phyloP scores from a whole-genome alignment of 2,888 invertebrate species.

The Macaria notata region DNA sequence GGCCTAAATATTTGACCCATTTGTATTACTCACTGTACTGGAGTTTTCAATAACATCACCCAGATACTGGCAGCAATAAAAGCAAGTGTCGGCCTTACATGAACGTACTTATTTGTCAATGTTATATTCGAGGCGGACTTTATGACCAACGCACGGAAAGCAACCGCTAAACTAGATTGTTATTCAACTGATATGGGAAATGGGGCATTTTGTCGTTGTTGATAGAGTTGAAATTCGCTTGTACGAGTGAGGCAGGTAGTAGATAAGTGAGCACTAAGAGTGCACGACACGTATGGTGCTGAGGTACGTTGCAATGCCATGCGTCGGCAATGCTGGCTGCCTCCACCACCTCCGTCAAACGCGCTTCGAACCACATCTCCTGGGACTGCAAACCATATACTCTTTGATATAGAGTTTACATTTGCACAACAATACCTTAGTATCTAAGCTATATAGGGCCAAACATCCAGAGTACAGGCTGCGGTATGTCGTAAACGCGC shows the following conservation, averaged over 20 bases:
- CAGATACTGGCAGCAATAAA: slow-evolving; percentile 1
- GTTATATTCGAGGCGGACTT: slow-evolving; percentile 15
- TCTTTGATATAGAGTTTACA: no score
- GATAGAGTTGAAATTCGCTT: slow-evolving; percentile 15
- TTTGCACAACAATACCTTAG: no score
- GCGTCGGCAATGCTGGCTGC: slow-evolving; percentile 15
- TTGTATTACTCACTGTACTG: no score
- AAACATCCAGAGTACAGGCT: no score
- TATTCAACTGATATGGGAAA: slow-evolving; percentile 1
- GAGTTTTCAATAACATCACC: no score
- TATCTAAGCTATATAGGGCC: no score
- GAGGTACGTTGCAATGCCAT: slow-evolving; percentile 21
- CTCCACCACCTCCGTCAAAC: no score
- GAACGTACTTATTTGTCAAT: slow-evolving; percentile 18
- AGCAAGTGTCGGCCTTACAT: slow-evolving; percentile 3
- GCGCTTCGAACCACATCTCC: no score
- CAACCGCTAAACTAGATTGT: slow-evolving; percentile 16
- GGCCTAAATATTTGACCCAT: no score
- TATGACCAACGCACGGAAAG: slow-evolving; percentile 22
- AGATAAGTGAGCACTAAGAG: slow-evolving; percentile 30
- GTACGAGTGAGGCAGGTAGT: slow-evolving; percentile 13
- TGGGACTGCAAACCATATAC: no score
- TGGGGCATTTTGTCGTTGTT: background rate
- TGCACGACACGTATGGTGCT: slow-evolving; percentile 29
- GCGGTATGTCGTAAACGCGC: slow-evolving; percentile 26